A percentile compares a stretch with the other conserved stretches of the same genome.
These are phyloP conservation scores for Phymatocera aterrima DNA, from an alignment of 2,888 invertebrate species.

Conservation along the genomic window DNA sequence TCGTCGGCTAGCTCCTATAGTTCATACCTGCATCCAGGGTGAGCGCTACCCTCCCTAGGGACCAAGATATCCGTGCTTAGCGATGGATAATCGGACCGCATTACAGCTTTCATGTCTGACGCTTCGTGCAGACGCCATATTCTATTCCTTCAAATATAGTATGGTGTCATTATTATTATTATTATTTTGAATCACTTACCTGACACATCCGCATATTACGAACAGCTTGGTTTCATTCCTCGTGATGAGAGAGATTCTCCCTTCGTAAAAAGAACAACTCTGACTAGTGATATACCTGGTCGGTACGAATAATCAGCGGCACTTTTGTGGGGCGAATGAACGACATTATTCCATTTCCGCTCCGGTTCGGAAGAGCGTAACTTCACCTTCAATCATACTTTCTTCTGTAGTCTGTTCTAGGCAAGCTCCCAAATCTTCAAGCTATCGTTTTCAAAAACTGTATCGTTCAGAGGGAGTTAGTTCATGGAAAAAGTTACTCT, in stretches of 20 bases:
- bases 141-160: not conserved
- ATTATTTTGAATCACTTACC: not conserved
- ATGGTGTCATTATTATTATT: not conserved
- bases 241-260: not conserved
- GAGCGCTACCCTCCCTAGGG: conserved; percentile 36
- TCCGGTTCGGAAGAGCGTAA: too few species aligned
- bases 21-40: conserved; percentile 14
- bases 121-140: conserved; percentile 39
- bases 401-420: too few species aligned
- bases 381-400: too few species aligned
- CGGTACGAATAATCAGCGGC: too few species aligned
- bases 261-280: not conserved
- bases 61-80: conserved; percentile 60
- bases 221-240: not conserved
- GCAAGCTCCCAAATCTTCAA: too few species aligned
- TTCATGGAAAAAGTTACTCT: too few species aligned
- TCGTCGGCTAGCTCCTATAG: not conserved
- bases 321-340: too few species aligned
- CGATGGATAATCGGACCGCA: conserved; percentile 68
- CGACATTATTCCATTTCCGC: too few species aligned
- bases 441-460: too few species aligned
- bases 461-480: too few species aligned
- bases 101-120: conserved; percentile 52
- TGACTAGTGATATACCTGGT: not conserved
- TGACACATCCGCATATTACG: not conserved